Base-by-base conservation (phyloP, 2,797 vertebrate genomes). In the Apodemus agrarius region DNA sequence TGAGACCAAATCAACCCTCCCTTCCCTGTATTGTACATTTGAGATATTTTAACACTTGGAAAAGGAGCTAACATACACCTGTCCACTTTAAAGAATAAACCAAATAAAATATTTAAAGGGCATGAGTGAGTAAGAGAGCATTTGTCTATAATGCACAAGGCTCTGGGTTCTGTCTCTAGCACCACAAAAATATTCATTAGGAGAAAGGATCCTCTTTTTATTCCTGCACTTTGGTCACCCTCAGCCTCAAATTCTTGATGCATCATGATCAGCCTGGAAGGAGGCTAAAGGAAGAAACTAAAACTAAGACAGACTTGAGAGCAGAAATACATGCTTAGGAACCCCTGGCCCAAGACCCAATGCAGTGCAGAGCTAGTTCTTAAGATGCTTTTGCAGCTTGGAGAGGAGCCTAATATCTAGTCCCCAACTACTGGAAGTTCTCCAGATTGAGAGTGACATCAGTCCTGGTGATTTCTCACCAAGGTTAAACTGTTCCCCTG, bases 361-460 rank as follows among this genome's bases (percentile, higher is more conserved):
- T 1, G 1, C 34, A 65, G 37, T 57, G 37, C 31, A 22, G 19
- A 89, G 9, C 49, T 31, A 6, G 2, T 31, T 1, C 4, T 1
- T 19, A 79, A 49, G 11, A 31, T 1, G 8, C n/a, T 49, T 31
- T 1, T 34, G 7, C 17, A 67, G 46, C 29, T 16, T 7, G 10
- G 37, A 29, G 6, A 69, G 52, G 54, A 46, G 3, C 52, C 0
- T 2, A 0, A 14, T 17, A 49, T 75, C 16, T 12, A n/a, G 52
- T 17, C 61, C 0, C 43, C 0, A 81, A 17, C 31, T 2, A 29
- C 26, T 46, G 2, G 8, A 46, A 22, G 10, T 17, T 17, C 3
- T 9, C 6, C 1, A 57, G 10, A 19, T 4, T 3, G 2, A 3
- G 16, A 11, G 17, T 24, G 52, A n/a, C 31, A 9, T 40, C 22